Conservation (phyloP, 2,113 vertebrate species). For the Phycodurus eques region DNA sequence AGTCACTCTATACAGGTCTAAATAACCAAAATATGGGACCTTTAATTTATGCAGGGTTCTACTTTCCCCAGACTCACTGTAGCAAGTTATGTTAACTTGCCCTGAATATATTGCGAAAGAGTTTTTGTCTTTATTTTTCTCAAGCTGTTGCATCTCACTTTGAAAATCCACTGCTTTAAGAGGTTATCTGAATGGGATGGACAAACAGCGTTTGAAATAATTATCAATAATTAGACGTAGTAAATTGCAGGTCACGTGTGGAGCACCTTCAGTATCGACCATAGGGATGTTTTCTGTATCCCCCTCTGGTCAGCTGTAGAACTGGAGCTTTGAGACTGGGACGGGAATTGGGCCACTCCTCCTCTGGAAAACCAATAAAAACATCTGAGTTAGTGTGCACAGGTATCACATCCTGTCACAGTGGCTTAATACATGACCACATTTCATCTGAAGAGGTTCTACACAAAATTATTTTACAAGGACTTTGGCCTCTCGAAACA, state of each 20-base stretch:
- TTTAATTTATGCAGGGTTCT: background rate
- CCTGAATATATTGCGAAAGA: background rate
- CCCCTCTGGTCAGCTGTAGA: constrained; percentile 87
- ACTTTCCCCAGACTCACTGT: background rate
- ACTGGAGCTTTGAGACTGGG: constrained; percentile 89
- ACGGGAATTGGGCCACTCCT: constrained; percentile 87
- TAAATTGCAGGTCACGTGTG: constrained; percentile 78
- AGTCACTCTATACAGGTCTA: no score
- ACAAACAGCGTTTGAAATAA: constrained; percentile 50
- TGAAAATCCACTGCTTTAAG: constrained; percentile 26
- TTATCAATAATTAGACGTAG: constrained; percentile 74
- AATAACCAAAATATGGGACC: no score
- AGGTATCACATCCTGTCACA: constrained; percentile 17
- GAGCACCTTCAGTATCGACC: constrained; percentile 99
- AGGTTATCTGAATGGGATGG: constrained; percentile 54
- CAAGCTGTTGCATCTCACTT: background rate
- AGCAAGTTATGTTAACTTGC: background rate
- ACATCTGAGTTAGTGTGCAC: constrained; percentile 7
- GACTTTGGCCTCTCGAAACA: constrained; percentile 46
- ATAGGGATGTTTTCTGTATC: constrained; percentile 98
- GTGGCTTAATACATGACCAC: constrained; percentile 19
- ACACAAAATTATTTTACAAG: constrained; percentile 58
- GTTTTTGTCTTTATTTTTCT: constrained; percentile 2
- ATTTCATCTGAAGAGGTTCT: constrained; percentile 32
- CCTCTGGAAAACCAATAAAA: constrained; percentile 75